Conservation (phyloP, 2,797 vertebrate species). For the Catostomus latipinnis region DNA sequence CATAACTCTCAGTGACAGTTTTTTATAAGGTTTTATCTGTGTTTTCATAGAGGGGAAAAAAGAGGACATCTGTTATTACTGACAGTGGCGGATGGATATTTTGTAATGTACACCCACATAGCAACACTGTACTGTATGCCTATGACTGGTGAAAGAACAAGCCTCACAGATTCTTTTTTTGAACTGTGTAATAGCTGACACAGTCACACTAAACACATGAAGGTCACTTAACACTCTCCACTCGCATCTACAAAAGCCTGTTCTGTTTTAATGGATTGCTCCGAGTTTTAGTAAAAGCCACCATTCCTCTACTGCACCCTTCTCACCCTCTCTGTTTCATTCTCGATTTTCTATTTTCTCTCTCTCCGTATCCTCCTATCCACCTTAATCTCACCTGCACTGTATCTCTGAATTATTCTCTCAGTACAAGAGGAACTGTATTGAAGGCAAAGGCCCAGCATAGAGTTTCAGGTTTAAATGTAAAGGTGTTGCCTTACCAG, state of each 20-base stretch:
- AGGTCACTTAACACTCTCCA: constrained; percentile 60
- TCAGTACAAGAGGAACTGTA: constrained; percentile 58
- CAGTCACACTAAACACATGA: constrained; percentile 60
- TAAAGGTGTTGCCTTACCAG: constrained; percentile 65
- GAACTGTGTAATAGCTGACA: constrained; percentile 59
- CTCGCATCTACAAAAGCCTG: constrained; percentile 59
- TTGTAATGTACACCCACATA: constrained; percentile 43
- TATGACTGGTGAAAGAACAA: constrained; percentile 4
- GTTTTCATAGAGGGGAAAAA: constrained; percentile 31
- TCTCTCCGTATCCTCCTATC: constrained; percentile 18
- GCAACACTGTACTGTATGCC: constrained; percentile 29
- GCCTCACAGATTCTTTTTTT: constrained; percentile 41
- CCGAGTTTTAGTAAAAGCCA: constrained; percentile 52
- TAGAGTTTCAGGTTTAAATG: constrained; percentile 61
- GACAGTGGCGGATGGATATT: constrained; percentile 44
- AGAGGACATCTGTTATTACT: constrained; percentile 50
- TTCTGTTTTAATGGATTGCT: constrained; percentile 60
- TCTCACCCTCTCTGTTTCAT: constrained; percentile 55
- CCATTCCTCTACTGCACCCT: constrained; percentile 41
- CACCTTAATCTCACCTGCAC: constrained; percentile 37
- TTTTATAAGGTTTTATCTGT: constrained; percentile 31
- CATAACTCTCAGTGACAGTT: constrained; percentile 45
- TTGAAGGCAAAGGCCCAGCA: constrained; percentile 48
- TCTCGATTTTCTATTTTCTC: constrained; percentile 38
- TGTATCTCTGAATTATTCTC: constrained; percentile 56